Conservation (phyloP, 2,888 invertebrate species). For the Phymatocera aterrima region DNA sequence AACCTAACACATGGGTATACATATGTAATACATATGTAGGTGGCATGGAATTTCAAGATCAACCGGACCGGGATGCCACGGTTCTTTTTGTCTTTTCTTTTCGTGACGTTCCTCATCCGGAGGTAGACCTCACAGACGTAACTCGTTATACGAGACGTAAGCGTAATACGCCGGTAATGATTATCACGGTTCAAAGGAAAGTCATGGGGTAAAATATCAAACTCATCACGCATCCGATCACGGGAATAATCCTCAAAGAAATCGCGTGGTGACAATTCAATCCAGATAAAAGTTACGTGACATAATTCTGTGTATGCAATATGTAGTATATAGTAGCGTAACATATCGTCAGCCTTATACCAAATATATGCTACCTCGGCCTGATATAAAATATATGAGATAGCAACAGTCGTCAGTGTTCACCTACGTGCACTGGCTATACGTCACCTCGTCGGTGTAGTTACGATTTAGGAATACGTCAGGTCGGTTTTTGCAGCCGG, state of each 20-base stretch:
- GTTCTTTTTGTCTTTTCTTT: neutral
- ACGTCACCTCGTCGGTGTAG: neutral
- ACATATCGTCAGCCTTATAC: too few relatives aligned
- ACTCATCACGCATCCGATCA: too few relatives aligned
- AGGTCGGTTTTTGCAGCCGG: neutral
- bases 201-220: neutral
- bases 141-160: constrained; percentile 12
- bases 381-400: too few relatives aligned
- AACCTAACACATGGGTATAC: neutral
- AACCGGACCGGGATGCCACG: neutral
- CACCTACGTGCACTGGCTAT: neutral
- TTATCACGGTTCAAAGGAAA: neutral
- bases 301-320: too few relatives aligned
- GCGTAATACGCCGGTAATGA: neutral
- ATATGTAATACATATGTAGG: too few relatives aligned
- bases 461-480: neutral
- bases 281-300: too few relatives aligned
- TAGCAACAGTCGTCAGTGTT: too few relatives aligned
- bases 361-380: too few relatives aligned
- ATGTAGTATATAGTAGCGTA: too few relatives aligned
- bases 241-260: neutral
- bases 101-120: neutral
- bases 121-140: neutral
- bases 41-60: neutral
- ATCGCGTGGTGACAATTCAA: neutral